Percentiles rank a stretch among this genome's conserved stretches.
Conservation (phyloP, 1,140 invertebrate species). For the Drosophila virilis region DNA sequence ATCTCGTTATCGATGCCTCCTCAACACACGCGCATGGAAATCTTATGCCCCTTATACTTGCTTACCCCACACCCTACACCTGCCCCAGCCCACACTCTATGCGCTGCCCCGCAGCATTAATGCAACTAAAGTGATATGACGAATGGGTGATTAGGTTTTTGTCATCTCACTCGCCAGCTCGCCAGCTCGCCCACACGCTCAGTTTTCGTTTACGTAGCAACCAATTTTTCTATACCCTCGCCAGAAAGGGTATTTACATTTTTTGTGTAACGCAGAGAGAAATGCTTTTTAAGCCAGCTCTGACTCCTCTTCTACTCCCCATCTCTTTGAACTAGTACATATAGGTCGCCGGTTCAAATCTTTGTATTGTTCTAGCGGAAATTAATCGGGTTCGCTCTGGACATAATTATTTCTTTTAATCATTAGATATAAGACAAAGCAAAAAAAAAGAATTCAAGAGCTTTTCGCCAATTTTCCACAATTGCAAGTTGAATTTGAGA, state of each 20-base stretch:
- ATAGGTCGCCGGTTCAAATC: no score
- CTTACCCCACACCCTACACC: background rate
- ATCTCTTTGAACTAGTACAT: no score
- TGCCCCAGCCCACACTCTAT: background rate
- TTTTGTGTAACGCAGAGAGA: no score
- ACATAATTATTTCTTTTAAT: no score
- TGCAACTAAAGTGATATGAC: constrained; percentile 79
- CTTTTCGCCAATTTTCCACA: no score
- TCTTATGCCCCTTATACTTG: constrained; percentile 20
- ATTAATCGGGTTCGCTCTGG: no score
- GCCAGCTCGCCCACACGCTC: constrained; percentile 15
- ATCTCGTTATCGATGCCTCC: constrained; percentile 36
- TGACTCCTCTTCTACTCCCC: no score
- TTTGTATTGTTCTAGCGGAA: no score
- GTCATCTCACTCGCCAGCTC: constrained; percentile 34
- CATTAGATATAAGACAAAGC: no score
- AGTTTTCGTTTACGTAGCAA: constrained; percentile 48
- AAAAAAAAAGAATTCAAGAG: no score
- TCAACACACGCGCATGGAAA: constrained; percentile 21
- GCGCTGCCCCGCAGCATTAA: constrained; percentile 49
- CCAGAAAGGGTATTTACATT: background rate
- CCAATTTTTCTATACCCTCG: constrained; percentile 3
- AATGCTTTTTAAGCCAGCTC: no score
- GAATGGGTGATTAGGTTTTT: constrained; percentile 80
- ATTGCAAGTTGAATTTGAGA: no score